Conservation (phyloP, 2,797 vertebrate species). For the Sebastes steindachneri region DNA sequence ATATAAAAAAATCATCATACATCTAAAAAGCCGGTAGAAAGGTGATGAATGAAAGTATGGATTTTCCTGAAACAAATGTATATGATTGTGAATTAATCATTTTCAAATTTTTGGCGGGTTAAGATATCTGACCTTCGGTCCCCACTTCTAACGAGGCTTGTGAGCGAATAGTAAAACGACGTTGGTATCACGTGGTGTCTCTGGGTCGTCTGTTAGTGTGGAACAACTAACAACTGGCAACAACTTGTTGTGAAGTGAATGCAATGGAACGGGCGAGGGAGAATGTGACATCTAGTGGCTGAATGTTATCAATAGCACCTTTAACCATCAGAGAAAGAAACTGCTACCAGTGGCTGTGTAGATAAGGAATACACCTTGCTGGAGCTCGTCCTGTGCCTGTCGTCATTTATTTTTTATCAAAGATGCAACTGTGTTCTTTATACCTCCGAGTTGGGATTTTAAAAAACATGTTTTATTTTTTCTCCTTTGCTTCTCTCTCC, state of each 20-base stretch:
- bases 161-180: too few relatives aligned
- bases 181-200: neutral
- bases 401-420: conserved; percentile 19
- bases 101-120: too few relatives aligned
- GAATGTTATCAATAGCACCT: neutral
- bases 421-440: conserved; percentile 27
- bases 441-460: conserved; percentile 69
- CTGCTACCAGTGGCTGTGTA: neutral
- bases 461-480: conserved; percentile 79
- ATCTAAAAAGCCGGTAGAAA: neutral
- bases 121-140: neutral
- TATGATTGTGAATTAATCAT: too few relatives aligned
- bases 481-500: conserved; percentile 88
- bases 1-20: neutral
- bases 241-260: neutral
- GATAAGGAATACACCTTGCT: neutral
- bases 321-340: neutral
- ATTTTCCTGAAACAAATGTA: neutral
- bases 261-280: neutral
- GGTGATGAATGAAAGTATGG: neutral
- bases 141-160: neutral
- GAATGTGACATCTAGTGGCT: too few relatives aligned
- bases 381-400: neutral
- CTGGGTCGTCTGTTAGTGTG: neutral
- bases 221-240: neutral